phyloP scores from a whole-genome alignment of 2,113 vertebrate genomes.

The Alosa alosa region DNA sequence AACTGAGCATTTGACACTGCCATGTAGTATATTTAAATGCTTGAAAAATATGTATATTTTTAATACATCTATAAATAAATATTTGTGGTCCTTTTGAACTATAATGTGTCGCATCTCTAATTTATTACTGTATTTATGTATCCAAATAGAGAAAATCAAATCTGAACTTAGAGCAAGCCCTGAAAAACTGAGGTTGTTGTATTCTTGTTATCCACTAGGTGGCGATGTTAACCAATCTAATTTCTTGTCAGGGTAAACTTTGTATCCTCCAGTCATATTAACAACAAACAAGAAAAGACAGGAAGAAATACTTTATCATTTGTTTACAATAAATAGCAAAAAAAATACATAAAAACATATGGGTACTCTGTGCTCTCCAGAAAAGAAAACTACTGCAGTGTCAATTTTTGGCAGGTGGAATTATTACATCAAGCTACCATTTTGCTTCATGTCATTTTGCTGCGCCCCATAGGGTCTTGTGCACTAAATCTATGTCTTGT shows the following conservation, averaged over 20 bases:
- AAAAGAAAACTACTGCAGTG: neutral
- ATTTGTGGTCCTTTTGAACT: conserved; percentile 70
- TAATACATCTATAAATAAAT: conserved; percentile 93
- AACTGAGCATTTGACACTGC: conserved; percentile 9
- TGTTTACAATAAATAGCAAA: neutral
- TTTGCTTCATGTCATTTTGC: neutral
- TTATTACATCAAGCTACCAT: neutral
- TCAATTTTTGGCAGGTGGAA: neutral
- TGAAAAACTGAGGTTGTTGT: neutral
- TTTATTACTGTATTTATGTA: neutral
- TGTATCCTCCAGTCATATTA: neutral
- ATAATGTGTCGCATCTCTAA: neutral
- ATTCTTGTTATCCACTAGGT: neutral
- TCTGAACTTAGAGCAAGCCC: no score
- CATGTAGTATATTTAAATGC: neutral
- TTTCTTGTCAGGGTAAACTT: neutral
- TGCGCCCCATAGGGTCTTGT: conserved; percentile 1
- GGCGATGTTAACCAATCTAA: neutral
- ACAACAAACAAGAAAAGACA: neutral
- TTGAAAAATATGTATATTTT: conserved; percentile 62
- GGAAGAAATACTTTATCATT: neutral
- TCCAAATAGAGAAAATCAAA: neutral
- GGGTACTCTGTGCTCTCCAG: neutral
- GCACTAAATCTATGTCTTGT: conserved; percentile 34
- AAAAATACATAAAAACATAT: neutral